Evolutionary conservation across 2,113 vertebrate species (phyloP).

Genomic region (Onychorhynchus coronatus): DNA sequence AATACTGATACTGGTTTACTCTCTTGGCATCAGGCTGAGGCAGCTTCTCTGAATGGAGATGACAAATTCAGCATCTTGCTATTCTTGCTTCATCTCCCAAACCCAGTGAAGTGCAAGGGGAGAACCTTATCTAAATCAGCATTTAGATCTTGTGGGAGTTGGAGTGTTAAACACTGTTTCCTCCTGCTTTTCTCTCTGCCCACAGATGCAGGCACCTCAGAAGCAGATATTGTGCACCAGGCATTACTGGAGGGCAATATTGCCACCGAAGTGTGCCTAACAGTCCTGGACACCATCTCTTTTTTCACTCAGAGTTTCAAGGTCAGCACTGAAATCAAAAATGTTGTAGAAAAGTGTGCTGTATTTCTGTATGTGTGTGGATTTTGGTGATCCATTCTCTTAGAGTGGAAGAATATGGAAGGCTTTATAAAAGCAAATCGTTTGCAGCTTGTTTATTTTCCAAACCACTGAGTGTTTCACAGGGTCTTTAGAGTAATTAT

Average conservation of each 20-base stretch:
- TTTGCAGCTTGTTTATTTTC: not conserved
- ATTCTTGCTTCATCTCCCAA: not conserved
- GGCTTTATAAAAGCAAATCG: not conserved
- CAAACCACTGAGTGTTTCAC: not conserved
- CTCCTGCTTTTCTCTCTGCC: not conserved
- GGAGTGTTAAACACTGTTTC: not conserved
- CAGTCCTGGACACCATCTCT: conserved; percentile 88
- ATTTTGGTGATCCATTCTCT: not conserved
- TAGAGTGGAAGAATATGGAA: not conserved
- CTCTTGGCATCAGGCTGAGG: not conserved
- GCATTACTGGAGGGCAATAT: conserved; percentile 91
- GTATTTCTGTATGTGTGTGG: not conserved
- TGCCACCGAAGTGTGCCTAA: conserved; percentile 88
- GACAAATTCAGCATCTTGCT: not conserved
- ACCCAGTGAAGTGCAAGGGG: not conserved
- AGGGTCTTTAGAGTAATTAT: not conserved
- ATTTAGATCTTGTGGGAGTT: not conserved
- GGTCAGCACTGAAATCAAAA: conserved; percentile 72
- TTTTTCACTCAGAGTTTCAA: conserved; percentile 93
- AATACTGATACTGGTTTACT: not conserved
- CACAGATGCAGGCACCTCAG: conserved; percentile 81
- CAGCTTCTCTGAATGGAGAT: not conserved
- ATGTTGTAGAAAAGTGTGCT: not conserved
- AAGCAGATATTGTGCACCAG: conserved; percentile 91
- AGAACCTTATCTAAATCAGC: not conserved